Conservation (phyloP, 2,797 vertebrate genomes). For the Pantherophis alleghaniensis region DNA sequence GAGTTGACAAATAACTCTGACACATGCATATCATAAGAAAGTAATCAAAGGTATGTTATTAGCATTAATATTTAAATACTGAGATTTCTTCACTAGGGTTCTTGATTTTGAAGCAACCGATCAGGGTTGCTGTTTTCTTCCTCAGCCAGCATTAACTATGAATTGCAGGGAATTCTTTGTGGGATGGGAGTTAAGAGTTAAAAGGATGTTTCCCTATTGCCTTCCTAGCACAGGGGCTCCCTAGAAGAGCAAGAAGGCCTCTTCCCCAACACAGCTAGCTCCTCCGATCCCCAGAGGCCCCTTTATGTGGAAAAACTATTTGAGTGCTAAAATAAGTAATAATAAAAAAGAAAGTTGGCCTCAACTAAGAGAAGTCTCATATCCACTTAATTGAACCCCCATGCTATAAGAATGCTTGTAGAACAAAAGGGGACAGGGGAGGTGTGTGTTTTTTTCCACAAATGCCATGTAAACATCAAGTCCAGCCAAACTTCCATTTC, state of each 20-base stretch:
- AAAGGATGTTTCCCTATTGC: neutral
- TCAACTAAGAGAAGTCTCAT: neutral
- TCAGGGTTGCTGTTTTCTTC: neutral
- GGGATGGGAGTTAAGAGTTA: neutral
- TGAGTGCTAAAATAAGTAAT: neutral
- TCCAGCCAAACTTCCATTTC: slow-evolving; percentile 61
- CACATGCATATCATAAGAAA: no score
- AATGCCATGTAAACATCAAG: slow-evolving; percentile 52
- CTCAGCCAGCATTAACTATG: neutral
- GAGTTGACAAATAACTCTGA: neutral
- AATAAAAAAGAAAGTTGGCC: slow-evolving; percentile 15
- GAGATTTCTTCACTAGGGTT: neutral
- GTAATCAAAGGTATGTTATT: neutral
- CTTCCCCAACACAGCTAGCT: neutral
- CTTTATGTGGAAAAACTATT: neutral
- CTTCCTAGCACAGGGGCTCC: neutral
- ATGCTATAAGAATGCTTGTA: slow-evolving; percentile 5
- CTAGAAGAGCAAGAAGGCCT: neutral
- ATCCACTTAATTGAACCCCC: slow-evolving; percentile 16
- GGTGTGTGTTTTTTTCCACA: slow-evolving; percentile 33
- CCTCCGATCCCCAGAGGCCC: neutral
- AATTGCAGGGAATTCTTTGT: neutral
- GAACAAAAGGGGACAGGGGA: slow-evolving; percentile 10
- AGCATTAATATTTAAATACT: neutral
- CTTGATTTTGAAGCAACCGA: neutral